Base-by-base conservation (phyloP, 1,140 invertebrate genomes). In the Pseudomyrmex flavicornis region DNA sequence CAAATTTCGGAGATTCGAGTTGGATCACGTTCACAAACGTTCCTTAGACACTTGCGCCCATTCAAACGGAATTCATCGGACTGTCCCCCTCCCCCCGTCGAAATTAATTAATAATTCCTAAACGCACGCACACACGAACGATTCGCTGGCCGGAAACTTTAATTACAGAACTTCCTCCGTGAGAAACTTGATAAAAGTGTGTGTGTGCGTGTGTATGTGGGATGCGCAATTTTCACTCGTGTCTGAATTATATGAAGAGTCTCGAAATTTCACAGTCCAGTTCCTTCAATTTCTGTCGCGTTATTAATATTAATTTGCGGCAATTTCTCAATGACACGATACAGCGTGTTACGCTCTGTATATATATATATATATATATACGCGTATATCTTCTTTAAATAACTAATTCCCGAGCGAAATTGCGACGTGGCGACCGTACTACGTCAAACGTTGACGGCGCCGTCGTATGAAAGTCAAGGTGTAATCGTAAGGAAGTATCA, bases 401-500 rank as follows among this genome's bases (percentile, higher is more conserved):
- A 79, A 84, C 69, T 79, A 50, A 13, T 22, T 20, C 22, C n/a
- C 13, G 54, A 66, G 44, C 17, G 22, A 0, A 50, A 44, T 7
- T 4, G 65, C 35, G 48, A 52, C 48, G 9, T 61, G 26, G 12
- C 69, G 62, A 80, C 48, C 66, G 35, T 85, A 74, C 56, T 80
- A 72, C 62, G 66, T 85, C 56, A 82, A 77, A 86, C 54, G 65
- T 68, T 22, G 54, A 54, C 44, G 50, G 35, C 59, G 76, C 15
- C 56, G 44, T 2, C 26, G 22, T 56, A 72, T 54, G 83, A 46
- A 82, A 74, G 62, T 82, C 76, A 79, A 86, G 69, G 79, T 82
- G 88, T 86, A 86, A 86, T 88, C 86, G 74, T 69, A 75, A 85
- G 65, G 74, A 50, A 83, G 87, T 82, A 79, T 82, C 76, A 59